These are phyloP conservation scores for Ctenochaetus hawaiiensis DNA, from an alignment of 2,797 vertebrate species.

Conservation along the genomic window DNA sequence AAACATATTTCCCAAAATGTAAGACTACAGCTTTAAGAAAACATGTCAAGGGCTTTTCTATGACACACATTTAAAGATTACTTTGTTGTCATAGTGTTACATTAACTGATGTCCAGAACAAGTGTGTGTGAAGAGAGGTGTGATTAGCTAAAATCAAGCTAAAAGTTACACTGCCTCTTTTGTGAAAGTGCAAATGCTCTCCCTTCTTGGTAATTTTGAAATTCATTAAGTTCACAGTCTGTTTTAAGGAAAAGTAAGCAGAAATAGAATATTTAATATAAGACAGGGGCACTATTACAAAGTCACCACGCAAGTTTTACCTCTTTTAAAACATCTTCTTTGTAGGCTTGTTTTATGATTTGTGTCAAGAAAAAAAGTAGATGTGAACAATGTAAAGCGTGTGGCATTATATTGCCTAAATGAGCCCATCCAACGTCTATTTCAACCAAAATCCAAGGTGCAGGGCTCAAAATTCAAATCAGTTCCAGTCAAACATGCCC, in stretches of 20 bases:
- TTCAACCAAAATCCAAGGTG: conserved; percentile 13
- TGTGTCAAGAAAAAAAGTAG: conserved; percentile 5
- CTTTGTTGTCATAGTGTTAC: not conserved
- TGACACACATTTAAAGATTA: conserved; percentile 29
- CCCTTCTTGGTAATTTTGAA: not conserved
- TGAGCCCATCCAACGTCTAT: not conserved
- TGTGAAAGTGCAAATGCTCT: conserved; percentile 18
- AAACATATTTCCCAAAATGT: conserved; percentile 20
- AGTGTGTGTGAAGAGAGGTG: conserved; percentile 1
- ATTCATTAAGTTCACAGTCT: conserved; percentile 53
- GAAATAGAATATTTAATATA: not conserved
- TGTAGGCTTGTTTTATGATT: conserved; percentile 7
- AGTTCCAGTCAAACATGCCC: not conserved
- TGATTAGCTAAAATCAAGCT: conserved; percentile 10
- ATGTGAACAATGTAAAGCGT: conserved; percentile 11
- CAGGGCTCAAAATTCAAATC: conserved; percentile 31
- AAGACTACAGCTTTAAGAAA: conserved; percentile 14
- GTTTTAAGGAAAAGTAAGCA: conserved; percentile 2
- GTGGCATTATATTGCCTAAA: conserved; percentile 13
- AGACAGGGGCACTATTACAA: not conserved
- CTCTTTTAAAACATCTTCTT: not conserved
- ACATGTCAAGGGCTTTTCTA: conserved; percentile 27
- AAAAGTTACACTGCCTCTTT: conserved; percentile 1
- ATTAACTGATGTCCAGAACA: conserved; percentile 4
- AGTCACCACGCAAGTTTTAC: not conserved